Base-by-base conservation (phyloP, 2,888 invertebrate species). In the Macaria liturata region DNA sequence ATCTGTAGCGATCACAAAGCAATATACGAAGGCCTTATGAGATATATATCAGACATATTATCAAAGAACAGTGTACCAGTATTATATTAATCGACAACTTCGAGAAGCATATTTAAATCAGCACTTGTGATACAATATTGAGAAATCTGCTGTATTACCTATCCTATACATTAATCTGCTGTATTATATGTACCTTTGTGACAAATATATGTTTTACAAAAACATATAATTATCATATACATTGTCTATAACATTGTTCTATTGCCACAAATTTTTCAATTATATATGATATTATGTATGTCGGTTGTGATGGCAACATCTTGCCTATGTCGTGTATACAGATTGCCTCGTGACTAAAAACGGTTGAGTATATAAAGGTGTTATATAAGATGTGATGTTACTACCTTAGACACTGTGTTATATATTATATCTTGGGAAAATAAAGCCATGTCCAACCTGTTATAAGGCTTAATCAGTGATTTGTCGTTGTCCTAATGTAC, bases 11-110 rank as follows among this genome's bases (percentile, higher is more conserved):
- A 69, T 70, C 61, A 72, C 64, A 68, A 83, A 88, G 86, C 87
- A 87, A 88, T 88, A 86, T 69, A 45, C 58, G 72, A 85, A 71
- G 85, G 87, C 87, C 87, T 88, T 88, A 83, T 79, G 76, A 66
- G 64, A 68, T 73, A 74, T 76, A 80, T 74, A 80, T 75, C 71
- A 66, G 69, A 70, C 64, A 72, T 76, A 70, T 68, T 77, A 37
- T 37, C 34, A 6, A 78, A 46, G 1, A 54, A 53, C 73, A 68
- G 76, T 39, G 57, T 67, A 67, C 76, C 83, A 84, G 82, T 86
- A 86, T 85, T 86, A 84, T 80, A 4, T 42, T 42, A 42, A 42
- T 42, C 20, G 20, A 20, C 2, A 20, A 20, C 20, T 20, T 20
- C 20, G 2, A 20, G 2, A 20, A 20, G 74, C 77, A 80, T 80